A percentile compares a stretch with the other conserved stretches of the same genome.
Conservation (phyloP, 2,888 invertebrate genomes). For the Ommatoiulus sabulosus region DNA sequence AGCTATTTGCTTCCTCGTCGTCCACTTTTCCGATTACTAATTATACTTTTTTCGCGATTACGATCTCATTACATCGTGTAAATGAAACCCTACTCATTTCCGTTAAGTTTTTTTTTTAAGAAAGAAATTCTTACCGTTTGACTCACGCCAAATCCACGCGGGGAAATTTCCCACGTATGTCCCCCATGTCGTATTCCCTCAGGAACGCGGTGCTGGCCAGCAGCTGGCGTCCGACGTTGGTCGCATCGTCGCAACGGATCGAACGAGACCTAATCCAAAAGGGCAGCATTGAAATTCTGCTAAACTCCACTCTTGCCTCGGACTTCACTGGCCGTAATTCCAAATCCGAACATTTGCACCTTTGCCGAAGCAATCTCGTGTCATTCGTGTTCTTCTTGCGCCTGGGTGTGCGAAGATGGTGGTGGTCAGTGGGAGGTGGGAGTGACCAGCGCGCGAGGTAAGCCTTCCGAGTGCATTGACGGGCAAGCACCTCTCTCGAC, state of each 20-base stretch:
- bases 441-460: not conserved
- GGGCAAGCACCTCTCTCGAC: not conserved
- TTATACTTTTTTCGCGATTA: not conserved
- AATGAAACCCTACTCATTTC: too few species aligned
- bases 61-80: not conserved
- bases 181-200: not conserved
- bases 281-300: not conserved
- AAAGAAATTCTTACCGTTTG: not conserved
- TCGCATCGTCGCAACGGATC: not conserved
- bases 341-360: not conserved
- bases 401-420: not conserved
- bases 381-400: not conserved
- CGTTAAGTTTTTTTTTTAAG: not conserved
- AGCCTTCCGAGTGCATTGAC: constrained; percentile 27
- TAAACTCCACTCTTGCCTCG: not conserved
- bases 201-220: not conserved
- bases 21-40: not conserved
- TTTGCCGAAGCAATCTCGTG: not conserved
- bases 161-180: not conserved
- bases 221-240: not conserved
- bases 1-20: not conserved
- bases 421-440: not conserved
- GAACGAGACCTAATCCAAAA: constrained; percentile 9
- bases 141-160: not conserved
- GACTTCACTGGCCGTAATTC: not conserved